A percentile compares a stretch with the other conserved stretches of the same genome.
Conservation (phyloP, 2,888 invertebrate species). For the Bimastos eiseni region DNA sequence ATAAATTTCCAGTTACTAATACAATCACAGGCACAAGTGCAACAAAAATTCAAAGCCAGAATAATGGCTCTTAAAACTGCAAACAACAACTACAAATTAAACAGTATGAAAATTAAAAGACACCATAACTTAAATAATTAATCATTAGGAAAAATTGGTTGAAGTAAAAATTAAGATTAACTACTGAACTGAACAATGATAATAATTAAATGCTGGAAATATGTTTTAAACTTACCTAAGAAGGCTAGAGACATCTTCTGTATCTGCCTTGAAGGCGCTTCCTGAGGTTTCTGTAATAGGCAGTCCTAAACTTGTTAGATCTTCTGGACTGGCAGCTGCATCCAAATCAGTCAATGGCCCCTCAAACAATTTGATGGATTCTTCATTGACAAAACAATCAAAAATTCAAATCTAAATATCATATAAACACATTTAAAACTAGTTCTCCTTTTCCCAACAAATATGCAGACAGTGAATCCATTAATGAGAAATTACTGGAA, state of each 20-base stretch:
- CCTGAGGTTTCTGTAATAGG: neutral
- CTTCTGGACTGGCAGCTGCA: neutral
- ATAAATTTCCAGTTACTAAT: neutral
- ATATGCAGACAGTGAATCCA: too few relatives aligned
- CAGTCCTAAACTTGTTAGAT: neutral
- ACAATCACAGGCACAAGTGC: neutral
- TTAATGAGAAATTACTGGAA: too few relatives aligned
- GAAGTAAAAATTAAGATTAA: neutral
- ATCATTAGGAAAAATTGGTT: too few relatives aligned
- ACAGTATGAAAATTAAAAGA: neutral
- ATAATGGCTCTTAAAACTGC: neutral
- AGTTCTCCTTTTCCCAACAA: neutral
- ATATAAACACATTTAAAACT: neutral
- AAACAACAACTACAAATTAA: neutral
- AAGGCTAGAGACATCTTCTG: neutral
- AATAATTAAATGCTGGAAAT: neutral
- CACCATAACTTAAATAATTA: neutral
- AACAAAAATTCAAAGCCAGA: neutral
- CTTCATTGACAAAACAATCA: neutral
- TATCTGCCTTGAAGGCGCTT: neutral
- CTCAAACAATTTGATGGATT: neutral
- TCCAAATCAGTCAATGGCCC: slow-evolving; percentile 2
- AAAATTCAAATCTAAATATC: neutral
- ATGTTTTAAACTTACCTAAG: neutral
- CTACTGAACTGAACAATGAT: neutral